Evolutionary conservation across 2,888 invertebrate species (phyloP), one percentile per base, ranked within the genome.

Genomic region (Nowickia ferox): DNA sequence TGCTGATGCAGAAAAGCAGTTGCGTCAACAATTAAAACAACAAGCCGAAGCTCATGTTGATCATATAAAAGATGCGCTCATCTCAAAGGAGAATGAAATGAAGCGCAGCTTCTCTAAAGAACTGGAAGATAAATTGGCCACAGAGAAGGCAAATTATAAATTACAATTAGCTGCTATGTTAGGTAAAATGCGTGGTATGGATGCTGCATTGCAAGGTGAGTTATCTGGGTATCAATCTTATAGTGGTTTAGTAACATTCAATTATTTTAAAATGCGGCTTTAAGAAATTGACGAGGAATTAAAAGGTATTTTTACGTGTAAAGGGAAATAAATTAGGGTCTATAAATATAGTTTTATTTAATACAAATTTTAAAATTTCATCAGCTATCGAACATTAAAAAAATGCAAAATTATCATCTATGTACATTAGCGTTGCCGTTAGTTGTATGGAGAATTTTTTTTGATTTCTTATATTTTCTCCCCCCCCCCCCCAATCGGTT

Each of bases 11-110:
- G 96, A 98, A 90, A 94, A 94, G 66, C 96, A 96, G 84, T 92
- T 98, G 79, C 95, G 96, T 61, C 94, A 95, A 15, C 96, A 97
- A 89, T 92, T 99, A 83, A 96, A 96, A 90, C 94, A 96, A 72
- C 98, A 98, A 90, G 95, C 96, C 1, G 97, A 97, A 89, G 96
- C 97, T 0, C 98, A 98, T 92, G 94, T 95, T 68, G 98, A 98
- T 91, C 96, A 97, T 87, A 91, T 97, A 84, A 94, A 94, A 59
- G 97, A 97, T 89, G 96, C 95, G 1, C 93, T 98, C 15, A 92
- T 93, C 6, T 93, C 93, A 10, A 93, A 93, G 48, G 94, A 94
- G 87, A 89, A 90, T 61, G 94, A 94, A 90, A 89, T 94, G 66
- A 94, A 94, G 77, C 92, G 94, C 38, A 89, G 91, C 69, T 93